Base-by-base conservation (phyloP, 2,797 vertebrate genomes). In the Pangasius macronema region DNA sequence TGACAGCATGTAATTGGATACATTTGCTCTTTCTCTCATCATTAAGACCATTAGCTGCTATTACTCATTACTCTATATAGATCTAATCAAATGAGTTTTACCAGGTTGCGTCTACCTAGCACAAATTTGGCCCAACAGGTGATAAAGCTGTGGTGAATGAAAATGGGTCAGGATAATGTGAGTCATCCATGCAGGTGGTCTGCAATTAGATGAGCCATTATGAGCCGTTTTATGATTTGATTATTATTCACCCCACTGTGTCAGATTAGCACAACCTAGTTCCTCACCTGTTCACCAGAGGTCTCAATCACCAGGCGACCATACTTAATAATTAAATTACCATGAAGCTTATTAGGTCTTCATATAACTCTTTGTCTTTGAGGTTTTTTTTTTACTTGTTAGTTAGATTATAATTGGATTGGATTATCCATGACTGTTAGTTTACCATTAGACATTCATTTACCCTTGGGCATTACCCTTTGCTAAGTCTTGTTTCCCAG, bases 61-160 rank as follows among this genome's bases (percentile, higher is more conserved):
- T 83, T 51, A 53, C n/a, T 24, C 46, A 88, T 82, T 76, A 42
- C 57, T 76, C n/a, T 36, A 72, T 70, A 77, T 57, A 87, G 70
- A 90, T 88, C 85, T 85, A 24, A 82, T 85, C 20, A 59, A 87
- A 85, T 76, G 14, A 63, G 39, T 73, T 87, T 86, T 77, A 70
- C 27, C 33, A 39, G 61, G 84, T 63, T 36, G 27, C 57, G 51
- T 63, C 10, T 87, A 57, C 76, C 27, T 61, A 76, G 27, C 67
- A 70, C 49, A 87, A 24, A 67, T 76, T 84, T 83, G 70, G 53
- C 53, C 80, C 86, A 70, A 88, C 89, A 53, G 79, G 86, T 89
- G 88, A 67, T 63, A 36, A 42, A 51, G 20, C 73, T 88, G 57
- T 46, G 51, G 61, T 55, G 86, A 76, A 80, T 72, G 61, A 79